Evolutionary conservation across 2,113 vertebrate species (phyloP).

Genomic region (Climacteris rufus): DNA sequence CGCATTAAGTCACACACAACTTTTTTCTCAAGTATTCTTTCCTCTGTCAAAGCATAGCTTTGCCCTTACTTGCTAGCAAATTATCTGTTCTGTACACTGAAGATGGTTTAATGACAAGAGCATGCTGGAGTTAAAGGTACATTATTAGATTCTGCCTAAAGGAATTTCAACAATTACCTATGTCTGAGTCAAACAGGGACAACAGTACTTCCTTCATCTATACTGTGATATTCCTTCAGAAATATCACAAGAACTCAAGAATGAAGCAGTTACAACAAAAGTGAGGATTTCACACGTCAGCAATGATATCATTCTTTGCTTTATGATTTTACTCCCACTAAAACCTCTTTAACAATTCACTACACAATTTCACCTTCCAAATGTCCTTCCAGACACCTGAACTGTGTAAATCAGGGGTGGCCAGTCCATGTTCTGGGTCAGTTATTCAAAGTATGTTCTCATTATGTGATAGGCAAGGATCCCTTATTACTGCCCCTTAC

Average conservation of each 20-base stretch:
- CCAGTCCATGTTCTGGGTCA: neutral
- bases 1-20: neutral
- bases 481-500: neutral
- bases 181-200: neutral
- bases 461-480: neutral
- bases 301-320: neutral
- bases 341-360: neutral
- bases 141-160: neutral
- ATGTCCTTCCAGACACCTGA: neutral
- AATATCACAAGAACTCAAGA: neutral
- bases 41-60: neutral
- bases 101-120: neutral
- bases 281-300: neutral
- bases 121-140: neutral
- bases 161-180: neutral
- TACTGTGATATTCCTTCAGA: too few species aligned
- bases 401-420: neutral
- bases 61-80: neutral
- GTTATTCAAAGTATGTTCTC: neutral
- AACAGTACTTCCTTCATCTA: neutral
- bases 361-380: neutral
- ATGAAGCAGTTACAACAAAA: neutral
- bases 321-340: neutral
- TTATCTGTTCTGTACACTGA: neutral
- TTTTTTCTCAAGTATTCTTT: neutral